A percentile compares a stretch with the other conserved stretches of the same genome.
Conservation (phyloP, 2,797 vertebrate genomes). For the Catharus ustulatus region DNA sequence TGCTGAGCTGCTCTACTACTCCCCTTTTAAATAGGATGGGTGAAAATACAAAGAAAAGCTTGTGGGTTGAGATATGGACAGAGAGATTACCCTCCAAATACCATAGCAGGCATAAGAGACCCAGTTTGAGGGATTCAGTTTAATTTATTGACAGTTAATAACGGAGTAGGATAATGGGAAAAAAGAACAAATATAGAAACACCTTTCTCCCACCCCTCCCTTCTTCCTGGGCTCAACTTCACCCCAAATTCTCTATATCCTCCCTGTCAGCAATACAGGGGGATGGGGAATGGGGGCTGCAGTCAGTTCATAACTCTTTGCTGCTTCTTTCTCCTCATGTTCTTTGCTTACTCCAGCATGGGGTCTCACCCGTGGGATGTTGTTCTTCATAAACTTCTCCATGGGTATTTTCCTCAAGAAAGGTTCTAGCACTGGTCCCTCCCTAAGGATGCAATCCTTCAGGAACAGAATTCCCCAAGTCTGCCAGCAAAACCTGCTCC, state of each 20-base stretch:
- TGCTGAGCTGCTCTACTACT: neutral
- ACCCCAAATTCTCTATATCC: neutral
- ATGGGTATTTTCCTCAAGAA: neutral
- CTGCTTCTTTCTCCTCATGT: neutral
- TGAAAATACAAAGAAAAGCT: neutral
- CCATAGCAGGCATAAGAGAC: neutral
- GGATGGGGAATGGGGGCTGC: rapidly evolving
- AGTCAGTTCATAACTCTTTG: neutral
- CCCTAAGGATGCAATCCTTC: neutral
- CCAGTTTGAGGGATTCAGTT: neutral
- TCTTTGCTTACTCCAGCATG: rapidly evolving
- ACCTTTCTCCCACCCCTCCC: rapidly evolving
- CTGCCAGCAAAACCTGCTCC: neutral
- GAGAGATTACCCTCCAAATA: neutral
- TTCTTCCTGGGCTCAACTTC: neutral
- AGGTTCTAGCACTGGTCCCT: neutral
- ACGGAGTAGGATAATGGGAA: neutral
- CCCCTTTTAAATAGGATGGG: neutral
- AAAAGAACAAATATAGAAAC: neutral
- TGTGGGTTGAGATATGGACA: neutral
- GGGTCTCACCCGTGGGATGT: rapidly evolving
- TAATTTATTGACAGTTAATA: neutral
- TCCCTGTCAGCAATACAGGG: rapidly evolving
- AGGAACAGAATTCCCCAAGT: neutral
- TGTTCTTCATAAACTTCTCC: neutral